These are phyloP conservation scores for Pterostichus niger DNA, from an alignment of 2,888 invertebrate species.

Conservation along the genomic window DNA sequence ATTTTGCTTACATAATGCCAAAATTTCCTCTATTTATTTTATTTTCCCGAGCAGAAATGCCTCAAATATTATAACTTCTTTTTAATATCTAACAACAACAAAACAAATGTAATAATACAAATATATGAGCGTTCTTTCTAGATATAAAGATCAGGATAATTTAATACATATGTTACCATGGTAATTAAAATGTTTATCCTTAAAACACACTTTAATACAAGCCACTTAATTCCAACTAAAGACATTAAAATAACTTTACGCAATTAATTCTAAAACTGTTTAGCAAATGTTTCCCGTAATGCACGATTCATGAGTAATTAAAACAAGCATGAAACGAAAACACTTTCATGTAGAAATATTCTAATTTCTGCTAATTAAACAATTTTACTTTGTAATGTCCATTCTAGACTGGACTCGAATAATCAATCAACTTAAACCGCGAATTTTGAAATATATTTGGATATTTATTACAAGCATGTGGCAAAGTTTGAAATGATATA, in stretches of 20 bases:
- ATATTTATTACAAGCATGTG: not conserved
- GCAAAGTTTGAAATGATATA: slow-evolving; percentile 41
- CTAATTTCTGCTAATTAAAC: slow-evolving; percentile 22
- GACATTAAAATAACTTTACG: slow-evolving; percentile 52
- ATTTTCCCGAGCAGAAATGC: not conserved
- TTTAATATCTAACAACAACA: too few species aligned
- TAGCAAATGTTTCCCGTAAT: slow-evolving; percentile 50
- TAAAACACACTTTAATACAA: slow-evolving; percentile 54
- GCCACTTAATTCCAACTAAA: slow-evolving; percentile 46
- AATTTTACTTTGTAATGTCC: not conserved
- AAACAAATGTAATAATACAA: not conserved
- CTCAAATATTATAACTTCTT: too few species aligned
- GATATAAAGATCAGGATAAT: not conserved
- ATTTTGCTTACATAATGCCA: slow-evolving; percentile 24
- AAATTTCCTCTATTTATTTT: not conserved
- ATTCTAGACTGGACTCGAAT: not conserved
- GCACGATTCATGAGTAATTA: slow-evolving; percentile 49
- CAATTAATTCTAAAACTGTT: slow-evolving; percentile 50
- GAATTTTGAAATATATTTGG: not conserved
- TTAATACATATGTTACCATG: slow-evolving; percentile 32
- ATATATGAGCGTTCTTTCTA: not conserved
- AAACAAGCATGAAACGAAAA: slow-evolving; percentile 1
- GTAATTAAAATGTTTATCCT: slow-evolving; percentile 53
- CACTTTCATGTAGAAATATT: slow-evolving; percentile 35
- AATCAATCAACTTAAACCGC: slow-evolving; percentile 8